Evolutionary conservation across 1,140 invertebrate species (phyloP).

Genomic region (Oryzaephilus surinamensis): DNA sequence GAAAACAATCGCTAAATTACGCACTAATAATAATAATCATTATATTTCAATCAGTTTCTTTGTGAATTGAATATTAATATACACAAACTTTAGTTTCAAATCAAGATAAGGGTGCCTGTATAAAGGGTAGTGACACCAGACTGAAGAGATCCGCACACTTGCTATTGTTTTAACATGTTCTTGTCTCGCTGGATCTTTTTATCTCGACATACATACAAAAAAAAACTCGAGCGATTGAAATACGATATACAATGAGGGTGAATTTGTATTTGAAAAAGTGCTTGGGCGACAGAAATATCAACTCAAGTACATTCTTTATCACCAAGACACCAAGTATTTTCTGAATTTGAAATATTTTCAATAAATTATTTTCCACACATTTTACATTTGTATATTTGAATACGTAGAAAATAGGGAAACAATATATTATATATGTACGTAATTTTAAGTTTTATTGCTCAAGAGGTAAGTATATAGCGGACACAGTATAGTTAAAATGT

Average conservation of each 20-base stretch:
- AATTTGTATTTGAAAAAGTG: conserved; percentile 12
- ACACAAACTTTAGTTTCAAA: too few species aligned
- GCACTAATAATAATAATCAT: too few species aligned
- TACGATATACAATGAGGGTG: conserved; percentile 11
- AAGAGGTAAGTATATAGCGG: too few species aligned
- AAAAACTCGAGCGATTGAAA: conserved; percentile 11
- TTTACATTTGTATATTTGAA: background rate
- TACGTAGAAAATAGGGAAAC: background rate
- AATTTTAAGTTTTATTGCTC: background rate
- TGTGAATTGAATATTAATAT: too few species aligned
- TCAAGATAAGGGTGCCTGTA: conserved; percentile 12
- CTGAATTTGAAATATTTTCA: too few species aligned
- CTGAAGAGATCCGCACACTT: conserved; percentile 5
- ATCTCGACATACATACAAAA: conserved; percentile 1
- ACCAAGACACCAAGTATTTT: too few species aligned
- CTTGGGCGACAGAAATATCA: conserved; percentile 6
- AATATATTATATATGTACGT: background rate
- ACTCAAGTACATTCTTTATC: too few species aligned
- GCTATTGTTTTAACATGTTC: conserved; percentile 11
- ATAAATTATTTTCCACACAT: too few species aligned
- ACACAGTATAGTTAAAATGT: too few species aligned
- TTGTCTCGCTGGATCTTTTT: conserved; percentile 11
- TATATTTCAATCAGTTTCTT: too few species aligned
- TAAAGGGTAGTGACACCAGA: conserved; percentile 4
- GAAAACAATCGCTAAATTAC: too few species aligned